Evolutionary conservation across 2,797 vertebrate species (phyloP), one percentile per base, ranked within the genome.

Genomic region (Masticophis lateralis): DNA sequence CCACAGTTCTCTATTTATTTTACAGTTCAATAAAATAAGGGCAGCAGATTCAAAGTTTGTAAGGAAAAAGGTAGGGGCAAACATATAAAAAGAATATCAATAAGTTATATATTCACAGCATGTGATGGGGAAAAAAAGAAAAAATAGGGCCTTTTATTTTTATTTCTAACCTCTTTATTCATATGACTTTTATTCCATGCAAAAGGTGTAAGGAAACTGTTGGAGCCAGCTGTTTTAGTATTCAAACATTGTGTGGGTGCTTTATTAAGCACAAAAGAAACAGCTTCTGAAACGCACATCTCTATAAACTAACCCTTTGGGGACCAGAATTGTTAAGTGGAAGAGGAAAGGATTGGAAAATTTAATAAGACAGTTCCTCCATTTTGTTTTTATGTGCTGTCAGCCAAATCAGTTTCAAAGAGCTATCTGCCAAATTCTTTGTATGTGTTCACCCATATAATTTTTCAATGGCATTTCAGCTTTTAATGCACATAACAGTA

Each of bases 191-290:
- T 55, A 69, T 66, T 79, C 56, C 60, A 87, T 63, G 37, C 14
- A 55, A 93, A 93, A 93, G 1, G 22, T 28, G 61, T 5, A 53
- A 20, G n/a, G 56, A 83, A 93, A 88, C 25, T 37, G 63, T 61
- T 43, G 27, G 18, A 79, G 10, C 27, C 28, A 13, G 55, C 28
- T 60, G 74, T 79, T 83, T 91, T 16, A 79, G 60, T 25, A 87
- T 83, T 91, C 56, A 56, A 12, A 74, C 74, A 55, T 61, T 83
- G 56, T 91, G 14, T n/a, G 7, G 56, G 60, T 74, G 37, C 83
- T 91, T 87, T 90, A 59, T 86, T 74, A 90, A 91, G 51, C 61
- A 88, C 55, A 91, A 60, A 93, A 88, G 47, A 88, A 79, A 37
- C 55, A 57, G 27, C 9, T 88, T 93, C 79, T 93, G 56, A 83